phyloP scores from a whole-genome alignment of 2,888 invertebrate genomes.

The Drosophila ochracea region DNA sequence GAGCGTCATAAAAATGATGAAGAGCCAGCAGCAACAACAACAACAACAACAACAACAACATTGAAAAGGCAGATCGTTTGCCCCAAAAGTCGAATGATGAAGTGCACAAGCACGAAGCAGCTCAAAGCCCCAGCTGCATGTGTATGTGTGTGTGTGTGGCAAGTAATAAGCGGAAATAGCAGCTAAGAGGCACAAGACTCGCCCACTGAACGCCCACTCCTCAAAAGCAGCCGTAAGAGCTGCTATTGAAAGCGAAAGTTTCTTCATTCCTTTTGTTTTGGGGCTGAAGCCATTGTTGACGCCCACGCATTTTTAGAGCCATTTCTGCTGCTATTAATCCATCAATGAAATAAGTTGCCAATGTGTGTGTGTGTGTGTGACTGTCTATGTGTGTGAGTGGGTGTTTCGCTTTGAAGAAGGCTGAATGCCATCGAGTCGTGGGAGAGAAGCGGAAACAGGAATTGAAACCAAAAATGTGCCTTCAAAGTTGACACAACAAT shows the following conservation, averaged over 20 bases:
- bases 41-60: slow-evolving; percentile 23
- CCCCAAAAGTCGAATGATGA: slow-evolving; percentile 53
- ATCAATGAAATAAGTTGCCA: slow-evolving; percentile 22
- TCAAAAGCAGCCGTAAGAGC: neutral
- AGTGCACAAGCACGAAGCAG: slow-evolving; percentile 49
- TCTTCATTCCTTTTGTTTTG: slow-evolving; percentile 26
- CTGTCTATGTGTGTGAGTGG: slow-evolving; percentile 6
- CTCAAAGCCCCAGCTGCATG: slow-evolving; percentile 19
- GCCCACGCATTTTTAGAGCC: slow-evolving; percentile 54
- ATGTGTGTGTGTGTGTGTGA: neutral
- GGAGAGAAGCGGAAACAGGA: neutral
- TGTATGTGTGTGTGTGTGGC: slow-evolving; percentile 49
- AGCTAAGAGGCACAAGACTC: slow-evolving; percentile 44
- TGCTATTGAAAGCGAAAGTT: slow-evolving; percentile 31
- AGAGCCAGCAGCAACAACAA: slow-evolving; percentile 54
- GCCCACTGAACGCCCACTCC: slow-evolving; percentile 22
- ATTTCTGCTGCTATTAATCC: slow-evolving; percentile 32
- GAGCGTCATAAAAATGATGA: slow-evolving; percentile 78
- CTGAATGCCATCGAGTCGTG: slow-evolving; percentile 46
- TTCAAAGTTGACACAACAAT: slow-evolving; percentile 33
- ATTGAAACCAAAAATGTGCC: slow-evolving; percentile 46
- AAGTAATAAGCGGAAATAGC: slow-evolving; percentile 64
- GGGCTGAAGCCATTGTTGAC: slow-evolving; percentile 38
- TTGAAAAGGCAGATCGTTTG: slow-evolving; percentile 59
- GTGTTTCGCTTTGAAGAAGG: slow-evolving; percentile 41